phyloP scores from a whole-genome alignment of 2,113 vertebrate species.

The Micromys minutus region DNA sequence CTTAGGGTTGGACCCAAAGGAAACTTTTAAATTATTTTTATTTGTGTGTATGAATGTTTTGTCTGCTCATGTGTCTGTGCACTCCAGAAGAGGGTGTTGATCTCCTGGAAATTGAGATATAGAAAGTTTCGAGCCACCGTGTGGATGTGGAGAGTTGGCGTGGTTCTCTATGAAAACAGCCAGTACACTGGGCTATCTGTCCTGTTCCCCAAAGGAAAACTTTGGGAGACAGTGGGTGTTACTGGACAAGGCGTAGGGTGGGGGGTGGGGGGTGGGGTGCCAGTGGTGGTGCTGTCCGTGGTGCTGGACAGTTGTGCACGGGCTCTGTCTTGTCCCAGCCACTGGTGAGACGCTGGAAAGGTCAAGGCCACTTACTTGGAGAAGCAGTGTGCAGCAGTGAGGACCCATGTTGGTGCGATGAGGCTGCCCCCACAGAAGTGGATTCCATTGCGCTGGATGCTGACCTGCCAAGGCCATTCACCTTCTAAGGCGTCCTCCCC shows the following conservation, averaged over 20 bases:
- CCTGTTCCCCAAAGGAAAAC: background rate
- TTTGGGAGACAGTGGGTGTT: background rate
- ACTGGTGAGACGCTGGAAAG: background rate
- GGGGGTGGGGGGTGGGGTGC: background rate
- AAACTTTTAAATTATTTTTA: background rate
- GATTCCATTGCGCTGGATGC: conserved; percentile 75
- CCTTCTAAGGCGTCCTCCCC: conserved; percentile 67
- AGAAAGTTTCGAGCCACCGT: background rate
- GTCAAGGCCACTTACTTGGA: conserved; percentile 55
- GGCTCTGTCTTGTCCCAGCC: background rate
- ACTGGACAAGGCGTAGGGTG: background rate
- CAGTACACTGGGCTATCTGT: background rate
- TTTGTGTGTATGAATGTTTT: background rate
- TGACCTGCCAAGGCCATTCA: conserved; percentile 87
- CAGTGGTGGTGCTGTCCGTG: background rate
- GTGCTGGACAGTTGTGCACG: background rate
- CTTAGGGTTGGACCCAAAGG: background rate
- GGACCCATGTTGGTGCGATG: conserved; percentile 77
- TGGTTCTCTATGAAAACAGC: background rate
- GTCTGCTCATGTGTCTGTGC: background rate
- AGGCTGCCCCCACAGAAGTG: conserved; percentile 84
- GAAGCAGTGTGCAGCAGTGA: conserved; percentile 83
- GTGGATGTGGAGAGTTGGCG: background rate
- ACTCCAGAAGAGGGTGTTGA: background rate
- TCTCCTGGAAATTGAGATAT: background rate